Conservation (phyloP, 2,113 vertebrate species). For the Perccottus glenii region DNA sequence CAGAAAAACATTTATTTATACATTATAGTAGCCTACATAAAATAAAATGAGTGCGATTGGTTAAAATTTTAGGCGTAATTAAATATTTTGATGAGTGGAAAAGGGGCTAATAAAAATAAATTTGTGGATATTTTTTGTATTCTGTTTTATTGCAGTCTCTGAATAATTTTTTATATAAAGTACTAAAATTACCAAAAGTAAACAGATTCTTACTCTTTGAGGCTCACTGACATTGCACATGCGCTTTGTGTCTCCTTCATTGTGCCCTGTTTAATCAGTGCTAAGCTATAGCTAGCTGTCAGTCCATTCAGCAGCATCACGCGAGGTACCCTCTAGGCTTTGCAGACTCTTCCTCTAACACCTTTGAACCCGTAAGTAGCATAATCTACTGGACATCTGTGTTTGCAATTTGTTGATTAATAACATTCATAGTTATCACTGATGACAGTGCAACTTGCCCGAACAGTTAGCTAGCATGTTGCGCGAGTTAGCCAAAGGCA, state of each 20-base stretch:
- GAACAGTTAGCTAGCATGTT: conserved; percentile 24
- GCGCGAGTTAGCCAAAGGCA: conserved; percentile 27
- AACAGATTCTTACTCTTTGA: conserved; percentile 14
- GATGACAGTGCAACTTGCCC: background rate
- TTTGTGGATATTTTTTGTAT: no score
- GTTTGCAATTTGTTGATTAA: background rate
- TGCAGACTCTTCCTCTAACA: conserved; percentile 22
- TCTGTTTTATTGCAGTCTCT: no score
- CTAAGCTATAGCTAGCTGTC: conserved; percentile 55
- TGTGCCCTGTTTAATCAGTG: conserved; percentile 51
- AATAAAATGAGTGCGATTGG: no score
- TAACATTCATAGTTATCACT: background rate
- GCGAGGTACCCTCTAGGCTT: conserved; percentile 35
- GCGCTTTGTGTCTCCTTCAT: conserved; percentile 72
- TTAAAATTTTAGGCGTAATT: no score
- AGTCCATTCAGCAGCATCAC: conserved; percentile 43
- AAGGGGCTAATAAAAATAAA: no score
- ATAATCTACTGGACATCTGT: background rate
- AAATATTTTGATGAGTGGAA: background rate
- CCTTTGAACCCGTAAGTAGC: conserved; percentile 43
- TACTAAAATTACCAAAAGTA: background rate
- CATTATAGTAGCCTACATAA: no score
- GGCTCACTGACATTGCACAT: conserved; percentile 48
- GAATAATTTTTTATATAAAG: background rate
- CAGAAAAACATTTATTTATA: no score